Base-by-base conservation (phyloP, 2,888 invertebrate species). In the Apamea crenata region DNA sequence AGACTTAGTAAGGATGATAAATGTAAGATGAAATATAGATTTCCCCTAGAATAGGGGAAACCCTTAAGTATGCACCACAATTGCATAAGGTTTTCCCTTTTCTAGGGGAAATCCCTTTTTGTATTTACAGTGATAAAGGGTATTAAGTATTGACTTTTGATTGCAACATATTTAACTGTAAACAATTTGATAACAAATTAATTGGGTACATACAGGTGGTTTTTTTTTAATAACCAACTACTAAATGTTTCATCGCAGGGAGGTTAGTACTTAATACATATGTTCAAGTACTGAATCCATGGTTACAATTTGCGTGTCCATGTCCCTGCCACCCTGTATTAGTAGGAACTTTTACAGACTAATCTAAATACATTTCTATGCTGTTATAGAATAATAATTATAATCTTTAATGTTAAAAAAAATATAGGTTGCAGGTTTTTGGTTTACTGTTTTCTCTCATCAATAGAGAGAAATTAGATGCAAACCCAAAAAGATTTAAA, bases 61-160 rank as follows among this genome's bases (percentile, higher is more conserved):
- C 1, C 47, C 16, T 1, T 50, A 18, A 18, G 50, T 18, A 50
- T 5, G 18, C 12, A 73, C 6, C 8, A 25, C 29, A 25, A n/a
- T 36, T 32, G 21, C 50, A 21, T 29, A 36, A 29, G 16, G 0
- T 50, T 80, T 36, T n/a, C n/a, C 0, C 2, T 32, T 6, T 21
- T 80, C 7, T 40, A 50, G 40, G 36, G 56, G 66, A 59, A 67
- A 50, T n/a, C 36, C 76, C 77, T 32, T 5, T n/a, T 59, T 77
- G 21, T 59, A 32, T 50, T 40, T 21, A 29, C 6, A 32, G n/a
- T 68, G 36, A 40, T 40, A 80, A 67, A 29, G 2, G 3, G 40
- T 40, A 10, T 21, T 47, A n/a, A n/a, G n/a, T n/a, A 61, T 61
- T 61, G n/a, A 61, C 29, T 16, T 61, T 29, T 14, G n/a, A 29